Conservation (phyloP, 37 sponge, comb jelly and placozoan species). For the Dysidea cf. avara region DNA sequence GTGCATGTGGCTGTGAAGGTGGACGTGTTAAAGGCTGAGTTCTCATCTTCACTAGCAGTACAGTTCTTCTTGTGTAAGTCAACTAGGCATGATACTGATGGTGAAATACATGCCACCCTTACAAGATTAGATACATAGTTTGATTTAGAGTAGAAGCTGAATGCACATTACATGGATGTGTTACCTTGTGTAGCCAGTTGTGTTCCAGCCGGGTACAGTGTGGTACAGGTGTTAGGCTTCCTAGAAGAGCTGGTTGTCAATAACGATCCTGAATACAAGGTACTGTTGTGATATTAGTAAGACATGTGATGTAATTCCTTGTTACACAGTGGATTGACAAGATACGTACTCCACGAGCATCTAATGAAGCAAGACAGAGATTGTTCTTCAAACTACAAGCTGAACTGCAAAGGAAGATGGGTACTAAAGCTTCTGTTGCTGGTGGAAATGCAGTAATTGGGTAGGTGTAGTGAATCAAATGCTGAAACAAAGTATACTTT, state of each 20-base stretch:
- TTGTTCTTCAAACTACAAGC: slow-evolving; percentile 77
- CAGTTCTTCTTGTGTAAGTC: slow-evolving; percentile 72
- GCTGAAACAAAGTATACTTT: no score
- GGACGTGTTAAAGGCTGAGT: slow-evolving; percentile 63
- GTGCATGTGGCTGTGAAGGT: slow-evolving; percentile 73
- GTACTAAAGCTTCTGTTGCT: slow-evolving; percentile 71
- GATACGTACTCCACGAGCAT: slow-evolving; percentile 77
- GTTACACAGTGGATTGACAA: slow-evolving; percentile 86
- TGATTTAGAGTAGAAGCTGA: background rate
- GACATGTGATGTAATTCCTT: background rate
- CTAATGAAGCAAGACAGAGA: slow-evolving; percentile 87
- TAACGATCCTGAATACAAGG: slow-evolving; percentile 94
- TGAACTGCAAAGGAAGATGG: slow-evolving; percentile 75
- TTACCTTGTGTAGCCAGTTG: slow-evolving; percentile 17
- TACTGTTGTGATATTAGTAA: slow-evolving; percentile 4
- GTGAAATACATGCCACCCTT: no score
- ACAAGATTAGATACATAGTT: no score
- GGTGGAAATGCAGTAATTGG: slow-evolving; percentile 89
- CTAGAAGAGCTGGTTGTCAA: slow-evolving; percentile 92
- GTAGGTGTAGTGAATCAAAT: no score
- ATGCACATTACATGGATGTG: background rate
- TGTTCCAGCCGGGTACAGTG: slow-evolving; percentile 18
- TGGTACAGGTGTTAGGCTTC: slow-evolving; percentile 62
- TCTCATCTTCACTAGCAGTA: slow-evolving; percentile 72
- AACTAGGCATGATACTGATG: no score